These are phyloP conservation scores for Zele albiditarsus DNA, from an alignment of 2,888 invertebrate genomes.

Conservation along the genomic window DNA sequence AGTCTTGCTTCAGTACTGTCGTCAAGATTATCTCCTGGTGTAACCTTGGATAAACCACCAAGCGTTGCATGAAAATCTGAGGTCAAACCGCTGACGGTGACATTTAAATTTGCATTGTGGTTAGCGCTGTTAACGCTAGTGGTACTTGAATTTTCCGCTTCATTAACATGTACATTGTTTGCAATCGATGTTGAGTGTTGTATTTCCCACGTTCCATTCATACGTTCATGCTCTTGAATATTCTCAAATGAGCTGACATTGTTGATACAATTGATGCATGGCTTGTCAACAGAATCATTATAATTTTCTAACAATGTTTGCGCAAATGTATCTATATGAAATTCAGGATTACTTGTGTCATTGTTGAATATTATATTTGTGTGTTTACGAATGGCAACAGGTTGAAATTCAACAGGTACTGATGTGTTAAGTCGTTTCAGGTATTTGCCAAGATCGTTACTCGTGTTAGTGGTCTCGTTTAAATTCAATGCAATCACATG, in stretches of 20 bases:
- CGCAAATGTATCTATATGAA: background rate
- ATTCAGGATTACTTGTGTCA: background rate
- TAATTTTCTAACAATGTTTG: background rate
- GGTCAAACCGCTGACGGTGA: background rate
- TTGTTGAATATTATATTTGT: background rate
- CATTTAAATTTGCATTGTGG: background rate
- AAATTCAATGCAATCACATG: background rate
- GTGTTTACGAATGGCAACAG: constrained; percentile 13
- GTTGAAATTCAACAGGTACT: constrained; percentile 34
- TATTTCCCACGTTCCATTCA: background rate
- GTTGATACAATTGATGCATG: background rate
- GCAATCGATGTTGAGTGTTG: background rate
- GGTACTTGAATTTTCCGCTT: background rate
- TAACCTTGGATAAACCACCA: background rate
- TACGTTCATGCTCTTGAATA: background rate
- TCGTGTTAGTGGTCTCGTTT: background rate
- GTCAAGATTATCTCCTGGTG: background rate
- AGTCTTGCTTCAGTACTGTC: background rate
- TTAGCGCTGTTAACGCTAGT: background rate
- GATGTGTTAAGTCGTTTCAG: constrained; percentile 16
- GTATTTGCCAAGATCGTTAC: constrained; percentile 5
- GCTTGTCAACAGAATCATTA: background rate
- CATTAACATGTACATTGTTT: constrained; percentile 7
- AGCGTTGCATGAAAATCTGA: background rate
- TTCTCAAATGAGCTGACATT: background rate